Base-by-base conservation (phyloP, 2,888 invertebrate species). In the Tupiocoris notatus region DNA sequence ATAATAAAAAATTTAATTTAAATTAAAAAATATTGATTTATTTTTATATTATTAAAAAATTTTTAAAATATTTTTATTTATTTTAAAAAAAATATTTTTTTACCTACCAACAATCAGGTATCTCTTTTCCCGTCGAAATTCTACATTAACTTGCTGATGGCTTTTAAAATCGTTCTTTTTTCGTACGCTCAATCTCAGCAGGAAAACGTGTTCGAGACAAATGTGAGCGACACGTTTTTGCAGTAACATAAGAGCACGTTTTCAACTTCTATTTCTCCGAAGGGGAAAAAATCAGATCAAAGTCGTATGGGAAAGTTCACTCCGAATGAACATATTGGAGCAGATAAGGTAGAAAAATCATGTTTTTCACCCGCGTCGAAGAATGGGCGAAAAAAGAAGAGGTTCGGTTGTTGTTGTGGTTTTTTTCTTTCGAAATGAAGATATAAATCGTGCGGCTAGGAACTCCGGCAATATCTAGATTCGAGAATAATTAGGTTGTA, bases 241-340 rank as follows among this genome's bases (percentile, higher is more conserved):
- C 39, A 39, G 39, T 39, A 7, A 39, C 39, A 39, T 3, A 3
- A 39, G n/a, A 7, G 39, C 39, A 39, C 39, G 39, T 39, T 39
- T 39, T 39, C 39, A 3, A 39, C 3, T 3, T 39, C 39, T 12
- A 39, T 39, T 12, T 12, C 39, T 39, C 39, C 6, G 12, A 39
- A 39, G 39, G 3, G 12, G 39, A 39, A 39, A 39, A 39, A 39
- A 39, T 7, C 12, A 39, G 39, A 39, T 39, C 39, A 39, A n/a
- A 39, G 39, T 39, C 39, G 39, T 39, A 59, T 59, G 59, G 59
- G 59, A 59, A 59, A 59, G 59, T 59, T 59, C 18, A 59, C n/a
- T n/a, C n/a, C 39, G 39, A 18, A 59, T n/a, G 20, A 59, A 59
- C 59, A 59, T 59, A n/a, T 59, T n/a, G 59, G n/a, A 17, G 59